These are phyloP conservation scores for Sciurus vulgaris DNA, from an alignment of 2,797 vertebrate genomes.

Conservation along the genomic window DNA sequence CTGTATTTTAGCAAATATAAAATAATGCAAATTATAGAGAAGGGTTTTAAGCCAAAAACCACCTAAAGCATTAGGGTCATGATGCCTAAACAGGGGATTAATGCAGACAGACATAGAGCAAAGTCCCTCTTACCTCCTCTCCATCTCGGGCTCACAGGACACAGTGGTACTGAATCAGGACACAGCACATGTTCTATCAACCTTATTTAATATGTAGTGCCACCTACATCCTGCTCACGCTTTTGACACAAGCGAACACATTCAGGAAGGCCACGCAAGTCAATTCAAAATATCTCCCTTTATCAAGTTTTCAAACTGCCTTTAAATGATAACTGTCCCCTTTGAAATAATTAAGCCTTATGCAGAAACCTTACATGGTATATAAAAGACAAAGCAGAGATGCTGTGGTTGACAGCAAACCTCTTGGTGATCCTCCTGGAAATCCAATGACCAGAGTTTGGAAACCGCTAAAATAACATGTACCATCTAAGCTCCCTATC, in stretches of 20 bases:
- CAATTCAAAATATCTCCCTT: not conserved
- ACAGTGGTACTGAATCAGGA: constrained; percentile 46
- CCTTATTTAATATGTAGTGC: constrained; percentile 48
- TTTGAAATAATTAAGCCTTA: constrained; percentile 32
- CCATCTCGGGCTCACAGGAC: constrained; percentile 60
- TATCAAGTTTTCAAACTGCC: constrained; percentile 63
- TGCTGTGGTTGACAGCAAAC: constrained; percentile 41
- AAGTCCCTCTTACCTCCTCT: constrained; percentile 51
- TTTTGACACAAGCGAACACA: constrained; percentile 27
- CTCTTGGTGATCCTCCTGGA: not conserved
- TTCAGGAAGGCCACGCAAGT: constrained; percentile 56
- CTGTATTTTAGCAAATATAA: constrained; percentile 57
- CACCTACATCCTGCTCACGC: constrained; percentile 27
- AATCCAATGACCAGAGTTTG: constrained; percentile 34
- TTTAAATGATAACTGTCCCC: constrained; percentile 60
- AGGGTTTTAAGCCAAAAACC: constrained; percentile 41
- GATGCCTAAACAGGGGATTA: constrained; percentile 53
- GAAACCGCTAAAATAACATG: constrained; percentile 60
- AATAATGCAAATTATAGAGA: constrained; percentile 34
- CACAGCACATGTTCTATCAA: not conserved
- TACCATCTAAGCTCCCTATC: not conserved
- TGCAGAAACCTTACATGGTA: not conserved
- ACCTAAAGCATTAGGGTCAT: not conserved
- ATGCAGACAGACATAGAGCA: constrained; percentile 55
- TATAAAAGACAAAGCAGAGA: constrained; percentile 37